A percentile compares a stretch with the other conserved stretches of the same genome.
phyloP scores from a whole-genome alignment of 2,888 invertebrate genomes.

The Pollenia labialis region DNA sequence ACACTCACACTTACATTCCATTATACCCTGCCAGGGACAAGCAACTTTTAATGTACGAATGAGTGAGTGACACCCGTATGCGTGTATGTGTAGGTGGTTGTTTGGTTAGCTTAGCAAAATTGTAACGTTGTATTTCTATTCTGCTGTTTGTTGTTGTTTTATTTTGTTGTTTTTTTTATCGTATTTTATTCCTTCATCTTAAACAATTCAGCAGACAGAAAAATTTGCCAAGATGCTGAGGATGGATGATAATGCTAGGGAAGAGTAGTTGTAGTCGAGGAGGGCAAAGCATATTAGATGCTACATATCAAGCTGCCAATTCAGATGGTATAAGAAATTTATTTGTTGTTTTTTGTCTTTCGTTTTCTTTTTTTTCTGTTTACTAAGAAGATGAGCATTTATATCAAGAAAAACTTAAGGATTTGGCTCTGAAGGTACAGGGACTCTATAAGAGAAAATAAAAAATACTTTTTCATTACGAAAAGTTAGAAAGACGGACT shows the following conservation, averaged over 20 bases:
- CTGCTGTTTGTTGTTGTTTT: background rate
- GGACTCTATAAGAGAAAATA: background rate
- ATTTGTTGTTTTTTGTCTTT: background rate
- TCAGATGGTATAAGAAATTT: constrained; percentile 41
- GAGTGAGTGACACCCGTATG: background rate
- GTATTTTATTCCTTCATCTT: constrained; percentile 49
- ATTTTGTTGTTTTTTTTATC: constrained; percentile 14
- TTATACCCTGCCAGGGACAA: constrained; percentile 42
- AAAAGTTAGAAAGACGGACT: constrained; percentile 45
- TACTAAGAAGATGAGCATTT: constrained; percentile 16
- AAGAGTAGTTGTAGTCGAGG: background rate
- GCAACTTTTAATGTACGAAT: background rate
- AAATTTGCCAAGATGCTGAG: constrained; percentile 66
- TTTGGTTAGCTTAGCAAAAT: constrained; percentile 60
- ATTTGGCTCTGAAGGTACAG: constrained; percentile 14
- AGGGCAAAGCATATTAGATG: constrained; percentile 21
- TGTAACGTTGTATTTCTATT: constrained; percentile 46
- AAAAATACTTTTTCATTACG: constrained; percentile 37
- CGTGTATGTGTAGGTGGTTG: background rate
- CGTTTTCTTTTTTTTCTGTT: background rate
- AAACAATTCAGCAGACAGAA: constrained; percentile 66
- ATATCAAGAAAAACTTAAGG: constrained; percentile 13
- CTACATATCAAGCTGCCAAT: constrained; percentile 67
- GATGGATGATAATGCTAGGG: constrained; percentile 39
- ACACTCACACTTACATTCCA: background rate